Evolutionary conservation across 2,888 invertebrate genomes (phyloP).

Genomic region (Drosophila trichaetosa): DNA sequence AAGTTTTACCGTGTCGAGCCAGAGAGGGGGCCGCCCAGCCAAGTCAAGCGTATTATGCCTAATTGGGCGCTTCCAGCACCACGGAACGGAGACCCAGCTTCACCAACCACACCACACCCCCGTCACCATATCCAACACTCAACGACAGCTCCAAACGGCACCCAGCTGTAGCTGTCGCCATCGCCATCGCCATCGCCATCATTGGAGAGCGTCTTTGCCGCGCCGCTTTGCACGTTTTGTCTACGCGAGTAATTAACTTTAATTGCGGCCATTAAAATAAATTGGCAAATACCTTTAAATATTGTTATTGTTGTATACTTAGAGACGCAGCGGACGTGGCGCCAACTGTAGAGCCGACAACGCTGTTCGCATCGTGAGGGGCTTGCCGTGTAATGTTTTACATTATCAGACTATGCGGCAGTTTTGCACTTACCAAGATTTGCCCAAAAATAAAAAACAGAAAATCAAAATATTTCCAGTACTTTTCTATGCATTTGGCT

Average conservation of each 20-base stretch:
- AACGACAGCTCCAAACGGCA: conserved; percentile 23
- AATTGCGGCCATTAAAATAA: conserved; percentile 84
- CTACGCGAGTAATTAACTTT: conserved; percentile 84
- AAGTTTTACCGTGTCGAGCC: conserved; percentile 51
- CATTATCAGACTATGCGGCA: conserved; percentile 20
- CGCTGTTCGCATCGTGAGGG: conserved; percentile 10
- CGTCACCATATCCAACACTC: conserved; percentile 1
- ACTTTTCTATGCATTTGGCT: neutral
- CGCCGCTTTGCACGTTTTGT: conserved; percentile 78
- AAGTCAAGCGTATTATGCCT: conserved; percentile 80
- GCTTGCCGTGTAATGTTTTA: conserved; percentile 23
- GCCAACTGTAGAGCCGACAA: conserved; percentile 24
- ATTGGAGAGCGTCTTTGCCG: conserved; percentile 28
- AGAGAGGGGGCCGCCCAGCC: conserved; percentile 50
- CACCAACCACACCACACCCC: conserved; percentile 4
- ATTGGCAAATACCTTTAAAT: conserved; percentile 84
- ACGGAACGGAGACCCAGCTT: conserved; percentile 22
- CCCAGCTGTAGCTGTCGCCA: conserved; percentile 42
- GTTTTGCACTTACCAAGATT: conserved; percentile 16
- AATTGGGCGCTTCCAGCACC: conserved; percentile 75
- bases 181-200: conserved; percentile 26
- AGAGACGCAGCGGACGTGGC: conserved; percentile 52
- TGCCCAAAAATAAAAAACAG: conserved; percentile 1
- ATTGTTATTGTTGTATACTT: conserved; percentile 82
- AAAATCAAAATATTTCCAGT: conserved; percentile 1